Conservation (phyloP, 1,140 invertebrate species). For the Drosophila erecta region DNA sequence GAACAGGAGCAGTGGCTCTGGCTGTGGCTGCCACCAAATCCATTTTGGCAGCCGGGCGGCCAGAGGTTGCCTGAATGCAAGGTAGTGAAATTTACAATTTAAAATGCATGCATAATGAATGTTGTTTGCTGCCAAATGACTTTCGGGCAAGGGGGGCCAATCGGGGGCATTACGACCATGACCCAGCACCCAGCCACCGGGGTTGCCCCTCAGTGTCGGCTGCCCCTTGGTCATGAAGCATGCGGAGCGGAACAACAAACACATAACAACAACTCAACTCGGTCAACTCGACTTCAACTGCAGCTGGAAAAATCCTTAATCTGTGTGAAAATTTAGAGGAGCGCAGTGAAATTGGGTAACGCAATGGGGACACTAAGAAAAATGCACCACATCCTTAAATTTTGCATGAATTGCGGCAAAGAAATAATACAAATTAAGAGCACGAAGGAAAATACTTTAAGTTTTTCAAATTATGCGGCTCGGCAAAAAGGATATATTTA, state of each 20-base stretch:
- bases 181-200: conserved; percentile 17
- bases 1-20: conserved; percentile 7
- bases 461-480: too few relatives aligned
- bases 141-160: conserved; percentile 23
- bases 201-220: neutral
- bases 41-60: conserved; percentile 24
- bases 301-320: conserved; percentile 64
- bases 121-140: conserved; percentile 64
- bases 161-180: conserved; percentile 23
- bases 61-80: conserved; percentile 4
- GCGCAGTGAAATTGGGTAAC: conserved; percentile 19
- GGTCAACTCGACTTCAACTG: conserved; percentile 28
- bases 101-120: conserved; percentile 79
- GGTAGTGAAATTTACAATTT: conserved; percentile 76
- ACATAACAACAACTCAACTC: conserved; percentile 41
- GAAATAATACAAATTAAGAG: neutral
- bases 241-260: conserved; percentile 16
- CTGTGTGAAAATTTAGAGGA: conserved; percentile 51
- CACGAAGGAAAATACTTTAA: neutral
- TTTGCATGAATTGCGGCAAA: neutral
- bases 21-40: conserved; percentile 52
- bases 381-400: neutral
- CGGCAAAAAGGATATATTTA: too few relatives aligned
- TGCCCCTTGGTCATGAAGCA: conserved; percentile 16
- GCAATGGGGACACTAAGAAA: neutral